Conservation (phyloP, 1,140 invertebrate genomes). For the Brachionus sp. region DNA sequence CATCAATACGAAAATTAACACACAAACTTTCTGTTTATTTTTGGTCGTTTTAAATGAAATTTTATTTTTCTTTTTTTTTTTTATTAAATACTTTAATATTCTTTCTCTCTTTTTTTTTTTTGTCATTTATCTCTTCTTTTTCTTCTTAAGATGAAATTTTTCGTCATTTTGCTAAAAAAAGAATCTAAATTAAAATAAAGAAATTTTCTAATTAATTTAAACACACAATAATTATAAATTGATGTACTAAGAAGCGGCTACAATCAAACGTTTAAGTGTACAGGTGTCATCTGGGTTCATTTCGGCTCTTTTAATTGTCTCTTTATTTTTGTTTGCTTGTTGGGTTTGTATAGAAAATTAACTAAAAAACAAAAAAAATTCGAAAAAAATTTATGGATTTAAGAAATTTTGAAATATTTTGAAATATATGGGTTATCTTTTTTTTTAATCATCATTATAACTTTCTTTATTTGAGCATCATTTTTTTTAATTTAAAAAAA, state of each 20-base stretch:
- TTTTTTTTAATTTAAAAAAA: constrained; percentile 8
- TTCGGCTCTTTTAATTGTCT: neutral
- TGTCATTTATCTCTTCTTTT: neutral
- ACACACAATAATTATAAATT: neutral
- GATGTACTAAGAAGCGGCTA: neutral
- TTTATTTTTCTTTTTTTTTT: neutral
- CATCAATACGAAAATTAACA: neutral
- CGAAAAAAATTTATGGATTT: neutral
- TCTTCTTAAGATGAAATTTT: neutral
- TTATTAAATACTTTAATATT: neutral
- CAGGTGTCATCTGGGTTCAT: neutral
- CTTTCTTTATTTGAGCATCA: neutral
- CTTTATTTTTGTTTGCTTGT: neutral
- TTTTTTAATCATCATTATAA: neutral
- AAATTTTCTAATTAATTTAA: neutral
- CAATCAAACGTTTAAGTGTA: neutral
- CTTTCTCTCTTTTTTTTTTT: neutral
- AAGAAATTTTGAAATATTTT: neutral
- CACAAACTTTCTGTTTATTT: neutral
- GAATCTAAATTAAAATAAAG: constrained; percentile 18
- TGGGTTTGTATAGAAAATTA: neutral
- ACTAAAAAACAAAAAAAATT: neutral
- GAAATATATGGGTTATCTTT: neutral
- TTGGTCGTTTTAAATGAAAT: neutral
- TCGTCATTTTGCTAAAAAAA: neutral